A percentile compares a stretch with the other conserved stretches of the same genome.
phyloP scores from a whole-genome alignment of 1,140 invertebrate genomes.

The Cydia strobilella region DNA sequence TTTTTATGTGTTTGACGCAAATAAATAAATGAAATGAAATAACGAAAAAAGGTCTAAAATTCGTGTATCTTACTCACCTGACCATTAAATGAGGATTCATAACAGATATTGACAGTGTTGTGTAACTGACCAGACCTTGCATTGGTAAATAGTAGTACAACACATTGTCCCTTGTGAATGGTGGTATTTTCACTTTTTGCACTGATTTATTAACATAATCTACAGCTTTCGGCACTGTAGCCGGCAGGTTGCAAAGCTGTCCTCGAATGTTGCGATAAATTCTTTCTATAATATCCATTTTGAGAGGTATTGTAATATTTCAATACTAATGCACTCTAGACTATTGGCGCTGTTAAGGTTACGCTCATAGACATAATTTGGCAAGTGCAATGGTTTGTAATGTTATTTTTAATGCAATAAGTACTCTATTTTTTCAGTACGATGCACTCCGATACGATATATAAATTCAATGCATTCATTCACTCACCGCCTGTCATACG shows the following conservation, averaged over 20 bases:
- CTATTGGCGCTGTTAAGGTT: conserved; percentile 48
- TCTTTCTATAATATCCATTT: conserved; percentile 71
- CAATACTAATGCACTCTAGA: conserved; percentile 41
- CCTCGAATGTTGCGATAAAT: conserved; percentile 57
- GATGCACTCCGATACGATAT: conserved; percentile 8
- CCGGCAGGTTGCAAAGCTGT: conserved; percentile 57
- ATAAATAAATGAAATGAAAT: no score
- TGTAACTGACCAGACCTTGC: conserved; percentile 76
- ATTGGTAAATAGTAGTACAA: conserved; percentile 77
- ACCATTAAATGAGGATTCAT: conserved; percentile 77
- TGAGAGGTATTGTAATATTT: conserved; percentile 34
- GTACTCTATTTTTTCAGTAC: conserved; percentile 36
- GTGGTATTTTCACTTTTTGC: conserved; percentile 66
- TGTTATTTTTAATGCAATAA: conserved; percentile 57
- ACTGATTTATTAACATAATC: conserved; percentile 69
- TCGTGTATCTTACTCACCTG: conserved; percentile 56
- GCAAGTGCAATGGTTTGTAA: conserved; percentile 58
- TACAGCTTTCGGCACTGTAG: conserved; percentile 56
- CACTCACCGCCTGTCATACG: conserved; percentile 11
- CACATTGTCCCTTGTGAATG: conserved; percentile 74
- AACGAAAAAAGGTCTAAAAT: neutral
- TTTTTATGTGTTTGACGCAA: no score
- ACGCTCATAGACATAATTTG: conserved; percentile 70
- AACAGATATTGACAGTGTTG: conserved; percentile 76
- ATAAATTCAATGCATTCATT: conserved; percentile 8